Conservation (phyloP, 2,888 invertebrate species). For the Thecophora atra region DNA sequence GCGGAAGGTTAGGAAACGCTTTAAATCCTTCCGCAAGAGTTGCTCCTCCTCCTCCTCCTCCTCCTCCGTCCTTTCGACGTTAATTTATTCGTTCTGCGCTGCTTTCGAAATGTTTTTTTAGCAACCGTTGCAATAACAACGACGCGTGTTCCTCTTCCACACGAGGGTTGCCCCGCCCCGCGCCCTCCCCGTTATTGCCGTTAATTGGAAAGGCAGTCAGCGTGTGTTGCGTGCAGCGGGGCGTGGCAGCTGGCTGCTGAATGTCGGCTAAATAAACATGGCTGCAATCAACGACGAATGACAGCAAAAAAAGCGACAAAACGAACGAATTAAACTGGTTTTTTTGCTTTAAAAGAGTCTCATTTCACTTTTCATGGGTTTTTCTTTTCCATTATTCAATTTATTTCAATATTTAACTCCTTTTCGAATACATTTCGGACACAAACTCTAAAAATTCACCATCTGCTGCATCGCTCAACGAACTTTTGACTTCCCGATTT, state of each 20-base stretch:
- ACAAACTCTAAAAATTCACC: constrained; percentile 3
- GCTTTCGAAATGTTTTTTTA: constrained; percentile 31
- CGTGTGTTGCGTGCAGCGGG: background rate
- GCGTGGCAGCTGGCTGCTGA: constrained; percentile 3
- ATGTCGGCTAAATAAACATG: constrained; percentile 35
- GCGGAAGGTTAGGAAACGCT: constrained; percentile 21
- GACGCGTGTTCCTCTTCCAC: constrained; percentile 7
- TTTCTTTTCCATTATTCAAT: too few species aligned
- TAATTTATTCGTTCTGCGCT: constrained; percentile 30
- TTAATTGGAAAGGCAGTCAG: constrained; percentile 34
- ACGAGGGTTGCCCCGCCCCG: constrained; percentile 24
- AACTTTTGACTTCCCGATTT: background rate
- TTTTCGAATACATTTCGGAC: too few species aligned
- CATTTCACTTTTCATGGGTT: too few species aligned
- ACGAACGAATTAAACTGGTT: background rate
- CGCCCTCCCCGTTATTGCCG: constrained; percentile 21
- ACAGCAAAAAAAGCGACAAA: background rate
- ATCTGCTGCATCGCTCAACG: constrained; percentile 16
- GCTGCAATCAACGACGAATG: constrained; percentile 15
- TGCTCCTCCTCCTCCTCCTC: constrained; percentile 2
- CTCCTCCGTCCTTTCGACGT: background rate
- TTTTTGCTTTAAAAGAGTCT: background rate
- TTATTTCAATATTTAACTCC: too few species aligned
- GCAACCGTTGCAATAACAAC: constrained; percentile 34
- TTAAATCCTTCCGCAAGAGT: background rate